phyloP scores from a whole-genome alignment of 2,113 vertebrate species.

The Trogon melanurus region DNA sequence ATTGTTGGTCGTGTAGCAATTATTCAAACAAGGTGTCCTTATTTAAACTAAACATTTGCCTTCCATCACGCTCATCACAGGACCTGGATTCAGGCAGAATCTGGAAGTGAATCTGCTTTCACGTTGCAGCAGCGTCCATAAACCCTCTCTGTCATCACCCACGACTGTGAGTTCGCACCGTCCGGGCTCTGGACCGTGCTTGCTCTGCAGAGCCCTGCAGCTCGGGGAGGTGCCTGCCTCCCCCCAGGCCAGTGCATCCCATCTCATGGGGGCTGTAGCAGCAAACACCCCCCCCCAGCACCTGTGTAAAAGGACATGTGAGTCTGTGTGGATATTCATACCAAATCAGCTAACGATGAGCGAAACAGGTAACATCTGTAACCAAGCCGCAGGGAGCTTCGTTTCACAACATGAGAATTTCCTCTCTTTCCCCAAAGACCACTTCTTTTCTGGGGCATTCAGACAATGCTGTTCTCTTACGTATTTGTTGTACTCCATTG shows the following conservation, averaged over 20 bases:
- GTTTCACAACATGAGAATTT: not conserved
- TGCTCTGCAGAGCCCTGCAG: not conserved
- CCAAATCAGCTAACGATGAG: not conserved
- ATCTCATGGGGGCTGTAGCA: accelerated
- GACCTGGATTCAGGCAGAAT: not conserved
- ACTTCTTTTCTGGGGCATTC: not conserved
- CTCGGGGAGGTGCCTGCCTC: not conserved
- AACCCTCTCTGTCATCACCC: too few relatives aligned
- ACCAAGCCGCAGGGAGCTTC: not conserved
- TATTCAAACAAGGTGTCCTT: not conserved
- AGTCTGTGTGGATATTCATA: not conserved
- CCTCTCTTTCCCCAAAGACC: not conserved
- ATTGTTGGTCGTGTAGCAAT: not conserved
- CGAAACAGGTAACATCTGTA: not conserved
- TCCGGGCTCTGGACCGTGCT: accelerated
- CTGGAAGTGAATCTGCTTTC: not conserved
- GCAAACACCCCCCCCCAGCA: not conserved
- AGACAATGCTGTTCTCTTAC: not conserved
- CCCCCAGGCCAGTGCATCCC: not conserved
- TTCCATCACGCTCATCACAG: not conserved
- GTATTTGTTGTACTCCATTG: not conserved
- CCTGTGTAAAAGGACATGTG: accelerated
- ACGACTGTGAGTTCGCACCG: accelerated
- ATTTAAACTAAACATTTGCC: not conserved
- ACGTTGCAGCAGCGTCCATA: not conserved